Evolutionary conservation across 2,888 invertebrate genomes (phyloP).

Genomic region (Gryllus longicercus): DNA sequence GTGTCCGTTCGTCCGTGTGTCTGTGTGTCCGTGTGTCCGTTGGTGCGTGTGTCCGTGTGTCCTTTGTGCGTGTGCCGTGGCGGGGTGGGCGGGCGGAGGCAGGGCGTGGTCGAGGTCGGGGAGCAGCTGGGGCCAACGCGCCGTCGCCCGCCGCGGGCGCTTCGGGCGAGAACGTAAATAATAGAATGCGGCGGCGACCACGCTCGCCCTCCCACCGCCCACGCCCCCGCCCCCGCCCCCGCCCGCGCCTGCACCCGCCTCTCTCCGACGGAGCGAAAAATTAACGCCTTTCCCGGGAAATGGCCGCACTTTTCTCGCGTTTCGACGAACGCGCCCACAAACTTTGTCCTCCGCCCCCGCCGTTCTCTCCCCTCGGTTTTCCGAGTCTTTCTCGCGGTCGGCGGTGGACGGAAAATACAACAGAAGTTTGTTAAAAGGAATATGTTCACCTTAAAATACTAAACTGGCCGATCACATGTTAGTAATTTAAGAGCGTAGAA

Average conservation of each 20-base stretch:
- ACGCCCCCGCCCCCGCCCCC: too few relatives aligned
- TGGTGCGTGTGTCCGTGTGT: not conserved
- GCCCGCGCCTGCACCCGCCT: not conserved
- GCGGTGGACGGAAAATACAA: not conserved
- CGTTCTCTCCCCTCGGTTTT: not conserved
- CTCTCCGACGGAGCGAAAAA: not conserved
- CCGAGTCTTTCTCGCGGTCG: not conserved
- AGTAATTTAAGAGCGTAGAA: too few relatives aligned
- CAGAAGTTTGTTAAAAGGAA: too few relatives aligned
- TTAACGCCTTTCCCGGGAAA: not conserved
- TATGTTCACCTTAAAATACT: too few relatives aligned
- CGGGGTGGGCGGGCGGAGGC: not conserved
- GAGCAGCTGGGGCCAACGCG: too few relatives aligned
- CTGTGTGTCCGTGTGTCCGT: too few relatives aligned
- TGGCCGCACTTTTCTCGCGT: not conserved
- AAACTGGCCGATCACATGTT: too few relatives aligned
- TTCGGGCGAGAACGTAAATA: not conserved
- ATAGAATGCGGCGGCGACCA: not conserved
- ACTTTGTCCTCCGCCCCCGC: not conserved
- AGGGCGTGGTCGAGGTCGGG: not conserved
- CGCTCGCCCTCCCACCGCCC: too few relatives aligned
- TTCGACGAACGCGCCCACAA: not conserved
- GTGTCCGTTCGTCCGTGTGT: too few relatives aligned
- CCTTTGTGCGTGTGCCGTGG: not conserved
- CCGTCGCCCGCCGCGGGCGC: not conserved